These are phyloP conservation scores for Phrynocephalus guinanensis DNA, from an alignment of 2,797 vertebrate genomes.

Conservation along the genomic window DNA sequence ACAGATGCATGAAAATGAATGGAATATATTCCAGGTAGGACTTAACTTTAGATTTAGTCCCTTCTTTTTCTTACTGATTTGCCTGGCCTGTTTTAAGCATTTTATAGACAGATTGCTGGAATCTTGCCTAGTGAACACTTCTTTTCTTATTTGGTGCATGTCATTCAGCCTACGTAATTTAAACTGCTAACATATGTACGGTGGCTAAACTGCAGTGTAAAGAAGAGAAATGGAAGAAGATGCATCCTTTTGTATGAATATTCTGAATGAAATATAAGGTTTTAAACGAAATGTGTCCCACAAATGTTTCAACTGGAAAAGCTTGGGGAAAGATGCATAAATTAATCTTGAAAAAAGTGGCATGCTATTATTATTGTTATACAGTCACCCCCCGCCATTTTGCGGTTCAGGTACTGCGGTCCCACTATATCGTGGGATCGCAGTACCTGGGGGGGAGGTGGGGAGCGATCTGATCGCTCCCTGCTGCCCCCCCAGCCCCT, in stretches of 20 bases:
- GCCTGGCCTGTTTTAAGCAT: background rate
- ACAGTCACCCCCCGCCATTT: no score
- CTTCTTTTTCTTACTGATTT: conserved; percentile 4
- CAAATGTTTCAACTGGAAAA: background rate
- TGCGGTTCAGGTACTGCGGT: no score
- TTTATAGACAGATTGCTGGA: background rate
- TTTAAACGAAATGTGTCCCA: background rate
- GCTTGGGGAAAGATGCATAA: no score
- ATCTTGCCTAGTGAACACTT: background rate
- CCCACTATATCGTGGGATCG: no score
- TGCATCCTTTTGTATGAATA: background rate
- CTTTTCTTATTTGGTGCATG: background rate
- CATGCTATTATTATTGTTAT: no score
- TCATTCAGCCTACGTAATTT: background rate
- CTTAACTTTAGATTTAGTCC: no score
- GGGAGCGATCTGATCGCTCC: no score
- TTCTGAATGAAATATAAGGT: background rate
- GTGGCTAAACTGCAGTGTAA: background rate
- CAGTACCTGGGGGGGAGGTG: no score
- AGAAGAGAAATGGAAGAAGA: background rate
- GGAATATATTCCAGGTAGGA: no score
- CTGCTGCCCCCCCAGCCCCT: no score
- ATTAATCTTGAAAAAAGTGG: no score
- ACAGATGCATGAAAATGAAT: no score
- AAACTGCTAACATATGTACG: background rate